Conservation (phyloP, 1,140 invertebrate genomes). For the Tetragnatha versicolor region DNA sequence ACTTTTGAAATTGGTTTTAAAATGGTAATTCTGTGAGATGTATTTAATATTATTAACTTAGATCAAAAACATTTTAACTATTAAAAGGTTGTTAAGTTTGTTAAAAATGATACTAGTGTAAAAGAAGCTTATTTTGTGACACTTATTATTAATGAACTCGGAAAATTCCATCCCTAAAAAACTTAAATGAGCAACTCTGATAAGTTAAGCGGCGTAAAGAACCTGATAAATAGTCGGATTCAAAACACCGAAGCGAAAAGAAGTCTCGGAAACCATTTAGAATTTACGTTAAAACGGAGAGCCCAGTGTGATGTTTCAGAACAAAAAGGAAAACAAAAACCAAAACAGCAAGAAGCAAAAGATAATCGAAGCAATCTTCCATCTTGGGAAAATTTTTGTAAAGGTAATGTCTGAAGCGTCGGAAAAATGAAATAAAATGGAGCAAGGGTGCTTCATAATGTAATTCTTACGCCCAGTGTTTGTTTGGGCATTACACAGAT, state of each 20-base stretch:
- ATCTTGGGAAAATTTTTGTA: slow-evolving; percentile 27
- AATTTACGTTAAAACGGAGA: slow-evolving; percentile 45
- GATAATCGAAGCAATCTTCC: slow-evolving; percentile 49
- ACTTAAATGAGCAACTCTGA: neutral
- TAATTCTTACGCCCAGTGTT: slow-evolving; percentile 35
- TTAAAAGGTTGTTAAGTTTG: too few species aligned
- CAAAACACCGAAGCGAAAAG: neutral
- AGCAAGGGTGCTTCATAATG: slow-evolving; percentile 36
- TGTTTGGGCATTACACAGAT: slow-evolving; percentile 44
- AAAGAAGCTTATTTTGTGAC: too few species aligned
- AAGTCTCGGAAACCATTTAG: slow-evolving; percentile 28
- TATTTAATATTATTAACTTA: too few species aligned
- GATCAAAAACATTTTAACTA: too few species aligned
- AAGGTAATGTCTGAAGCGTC: slow-evolving; percentile 15
- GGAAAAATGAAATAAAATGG: slow-evolving; percentile 39
- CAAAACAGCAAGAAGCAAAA: neutral
- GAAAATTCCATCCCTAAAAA: neutral
- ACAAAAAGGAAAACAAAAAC: slow-evolving; percentile 13
- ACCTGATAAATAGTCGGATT: slow-evolving; percentile 23
- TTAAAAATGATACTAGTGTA: too few species aligned
- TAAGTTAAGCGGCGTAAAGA: neutral
- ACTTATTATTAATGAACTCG: too few species aligned
- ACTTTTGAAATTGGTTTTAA: too few species aligned
- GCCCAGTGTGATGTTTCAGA: slow-evolving; percentile 5
- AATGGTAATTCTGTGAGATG: too few species aligned